phyloP scores from a whole-genome alignment of 2,888 invertebrate species.

The Coelinius sp. region DNA sequence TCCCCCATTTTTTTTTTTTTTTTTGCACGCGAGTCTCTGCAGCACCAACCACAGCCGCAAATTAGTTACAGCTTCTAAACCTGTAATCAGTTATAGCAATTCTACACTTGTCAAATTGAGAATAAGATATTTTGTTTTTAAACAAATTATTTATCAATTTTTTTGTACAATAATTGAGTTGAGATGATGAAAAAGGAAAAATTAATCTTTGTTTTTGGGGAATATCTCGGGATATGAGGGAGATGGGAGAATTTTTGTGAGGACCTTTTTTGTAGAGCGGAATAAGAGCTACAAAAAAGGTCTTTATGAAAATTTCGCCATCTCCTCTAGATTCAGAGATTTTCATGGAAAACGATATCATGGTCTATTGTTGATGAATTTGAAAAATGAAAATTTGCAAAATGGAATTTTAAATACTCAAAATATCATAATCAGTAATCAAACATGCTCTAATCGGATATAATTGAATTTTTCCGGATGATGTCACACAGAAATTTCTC shows the following conservation, averaged over 20 bases:
- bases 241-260: too few relatives aligned
- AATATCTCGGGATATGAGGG: too few relatives aligned
- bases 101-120: background rate
- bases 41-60: conserved; percentile 12
- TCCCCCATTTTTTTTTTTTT: conserved; percentile 5
- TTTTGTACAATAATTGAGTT: too few relatives aligned
- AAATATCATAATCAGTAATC: background rate
- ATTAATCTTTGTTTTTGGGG: too few relatives aligned
- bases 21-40: background rate
- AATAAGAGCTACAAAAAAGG: too few relatives aligned
- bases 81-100: conserved; percentile 27
- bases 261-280: too few relatives aligned
- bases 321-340: too few relatives aligned
- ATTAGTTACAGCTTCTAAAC: conserved; percentile 27
- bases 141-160: background rate
- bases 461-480: background rate
- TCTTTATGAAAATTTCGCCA: too few relatives aligned
- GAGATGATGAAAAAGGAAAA: too few relatives aligned
- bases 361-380: too few relatives aligned
- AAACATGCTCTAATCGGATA: background rate
- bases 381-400: background rate
- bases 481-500: background rate
- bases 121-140: background rate
- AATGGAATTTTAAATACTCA: too few relatives aligned
- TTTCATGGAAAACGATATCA: too few relatives aligned